phyloP scores from a whole-genome alignment of 2,888 invertebrate genomes.

The Ochropleura leucogaster region DNA sequence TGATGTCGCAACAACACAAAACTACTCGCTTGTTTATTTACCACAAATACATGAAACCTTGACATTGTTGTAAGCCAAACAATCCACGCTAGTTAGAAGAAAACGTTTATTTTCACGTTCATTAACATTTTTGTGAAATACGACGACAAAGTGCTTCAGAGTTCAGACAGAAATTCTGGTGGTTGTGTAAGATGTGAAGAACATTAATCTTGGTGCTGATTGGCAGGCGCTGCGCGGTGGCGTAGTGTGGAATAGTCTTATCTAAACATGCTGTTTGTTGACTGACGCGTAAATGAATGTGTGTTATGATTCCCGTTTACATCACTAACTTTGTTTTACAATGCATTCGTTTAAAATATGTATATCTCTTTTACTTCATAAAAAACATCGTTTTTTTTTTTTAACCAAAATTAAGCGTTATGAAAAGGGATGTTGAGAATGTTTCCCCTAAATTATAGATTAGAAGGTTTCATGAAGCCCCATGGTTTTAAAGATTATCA shows the following conservation, averaged over 20 bases:
- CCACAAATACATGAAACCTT: conserved; percentile 34
- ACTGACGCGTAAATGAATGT: not conserved
- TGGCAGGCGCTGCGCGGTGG: conserved; percentile 5
- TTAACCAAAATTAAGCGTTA: not conserved
- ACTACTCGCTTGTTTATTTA: conserved; percentile 27
- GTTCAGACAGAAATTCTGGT: conserved; percentile 16
- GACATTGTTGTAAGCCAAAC: conserved; percentile 37
- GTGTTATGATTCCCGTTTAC: conserved; percentile 3
- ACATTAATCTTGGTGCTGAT: conserved; percentile 23
- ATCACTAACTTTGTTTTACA: conserved; percentile 5
- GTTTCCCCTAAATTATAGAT: not conserved
- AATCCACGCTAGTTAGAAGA: conserved; percentile 10
- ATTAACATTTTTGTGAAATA: conserved; percentile 30
- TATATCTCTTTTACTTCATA: not conserved
- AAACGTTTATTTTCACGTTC: conserved; percentile 31
- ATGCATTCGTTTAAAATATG: not conserved
- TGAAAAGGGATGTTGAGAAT: not conserved
- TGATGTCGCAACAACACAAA: conserved; percentile 22
- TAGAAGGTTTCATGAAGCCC: not conserved
- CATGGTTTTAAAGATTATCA: not conserved
- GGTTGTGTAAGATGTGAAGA: conserved; percentile 14
- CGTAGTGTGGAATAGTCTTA: not conserved
- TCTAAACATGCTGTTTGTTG: conserved; percentile 2
- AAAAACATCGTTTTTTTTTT: not conserved
- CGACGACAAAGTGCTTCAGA: conserved; percentile 28